Evolutionary conservation across 2,888 invertebrate genomes (phyloP).

Genomic region (Agonopterix subpropinquella): DNA sequence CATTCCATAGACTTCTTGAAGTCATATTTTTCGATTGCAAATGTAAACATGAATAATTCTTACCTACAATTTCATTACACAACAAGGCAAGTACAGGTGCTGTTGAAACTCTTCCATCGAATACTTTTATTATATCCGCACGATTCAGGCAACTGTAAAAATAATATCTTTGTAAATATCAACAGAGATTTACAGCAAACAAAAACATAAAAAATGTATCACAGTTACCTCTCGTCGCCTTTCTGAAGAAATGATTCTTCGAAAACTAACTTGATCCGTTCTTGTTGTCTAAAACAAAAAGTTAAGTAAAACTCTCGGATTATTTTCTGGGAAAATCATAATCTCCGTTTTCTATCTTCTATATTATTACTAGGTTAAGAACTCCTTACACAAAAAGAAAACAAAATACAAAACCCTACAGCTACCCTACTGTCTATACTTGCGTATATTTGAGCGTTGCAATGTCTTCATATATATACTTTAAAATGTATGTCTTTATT

Average conservation of each 20-base stretch:
- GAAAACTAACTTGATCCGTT: constrained; percentile 86
- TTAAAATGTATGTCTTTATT: too few relatives aligned
- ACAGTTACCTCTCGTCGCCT: constrained; percentile 83
- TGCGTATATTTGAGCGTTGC: too few relatives aligned
- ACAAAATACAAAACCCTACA: too few relatives aligned
- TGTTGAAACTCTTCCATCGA: constrained; percentile 84
- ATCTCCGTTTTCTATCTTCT: too few relatives aligned
- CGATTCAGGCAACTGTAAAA: constrained; percentile 86
- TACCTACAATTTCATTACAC: constrained; percentile 84
- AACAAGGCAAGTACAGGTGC: constrained; percentile 87
- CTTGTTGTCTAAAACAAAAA: constrained; percentile 78
- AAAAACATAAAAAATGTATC: constrained; percentile 4
- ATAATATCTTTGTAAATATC: constrained; percentile 1
- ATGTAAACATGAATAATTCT: constrained; percentile 13
- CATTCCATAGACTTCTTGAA: too few relatives aligned
- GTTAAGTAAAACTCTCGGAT: not conserved
- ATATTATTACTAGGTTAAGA: too few relatives aligned
- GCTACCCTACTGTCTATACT: too few relatives aligned
- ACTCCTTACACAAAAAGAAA: too few relatives aligned
- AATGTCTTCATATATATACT: too few relatives aligned
- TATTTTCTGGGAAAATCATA: too few relatives aligned
- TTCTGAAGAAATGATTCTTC: constrained; percentile 87
- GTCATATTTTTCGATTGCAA: too few relatives aligned
- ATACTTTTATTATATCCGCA: constrained; percentile 89
- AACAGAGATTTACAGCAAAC: not conserved